Conservation (phyloP, 2,797 vertebrate species). For the Triplophysa bombifrons region DNA sequence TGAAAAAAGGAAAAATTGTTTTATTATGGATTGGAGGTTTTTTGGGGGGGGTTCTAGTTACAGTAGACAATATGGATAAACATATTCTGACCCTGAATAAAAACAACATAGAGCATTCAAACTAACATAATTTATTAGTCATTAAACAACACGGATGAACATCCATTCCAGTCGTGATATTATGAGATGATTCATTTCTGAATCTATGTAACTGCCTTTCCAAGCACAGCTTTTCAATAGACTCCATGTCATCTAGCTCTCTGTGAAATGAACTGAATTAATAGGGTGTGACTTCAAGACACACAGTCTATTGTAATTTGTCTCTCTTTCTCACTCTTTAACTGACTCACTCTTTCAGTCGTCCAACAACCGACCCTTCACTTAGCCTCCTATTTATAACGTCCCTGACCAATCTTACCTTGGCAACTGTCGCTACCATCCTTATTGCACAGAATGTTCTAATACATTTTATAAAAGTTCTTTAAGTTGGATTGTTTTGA, state of each 20-base stretch:
- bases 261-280: slow-evolving; percentile 63
- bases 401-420: neutral
- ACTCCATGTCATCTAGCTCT: slow-evolving; percentile 33
- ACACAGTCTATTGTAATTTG: slow-evolving; percentile 50
- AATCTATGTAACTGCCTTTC: neutral
- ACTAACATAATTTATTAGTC: no score
- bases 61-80: no score
- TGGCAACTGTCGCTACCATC: neutral
- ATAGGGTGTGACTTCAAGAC: slow-evolving; percentile 59
- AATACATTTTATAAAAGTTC: neutral
- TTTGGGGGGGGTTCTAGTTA: no score
- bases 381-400: neutral
- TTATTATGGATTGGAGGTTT: no score
- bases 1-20: no score
- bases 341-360: neutral
- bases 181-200: neutral
- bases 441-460: neutral
- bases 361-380: neutral
- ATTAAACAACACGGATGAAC: neutral
- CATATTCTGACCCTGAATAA: no score
- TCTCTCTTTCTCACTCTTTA: neutral
- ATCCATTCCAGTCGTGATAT: neutral
- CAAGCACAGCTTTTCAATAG: neutral
- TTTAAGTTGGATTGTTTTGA: neutral
- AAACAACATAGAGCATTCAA: no score